Evolutionary conservation across 2,113 vertebrate genomes (phyloP), one percentile per base, ranked within the genome.

Genomic region (Petrocephalus zakoni): DNA sequence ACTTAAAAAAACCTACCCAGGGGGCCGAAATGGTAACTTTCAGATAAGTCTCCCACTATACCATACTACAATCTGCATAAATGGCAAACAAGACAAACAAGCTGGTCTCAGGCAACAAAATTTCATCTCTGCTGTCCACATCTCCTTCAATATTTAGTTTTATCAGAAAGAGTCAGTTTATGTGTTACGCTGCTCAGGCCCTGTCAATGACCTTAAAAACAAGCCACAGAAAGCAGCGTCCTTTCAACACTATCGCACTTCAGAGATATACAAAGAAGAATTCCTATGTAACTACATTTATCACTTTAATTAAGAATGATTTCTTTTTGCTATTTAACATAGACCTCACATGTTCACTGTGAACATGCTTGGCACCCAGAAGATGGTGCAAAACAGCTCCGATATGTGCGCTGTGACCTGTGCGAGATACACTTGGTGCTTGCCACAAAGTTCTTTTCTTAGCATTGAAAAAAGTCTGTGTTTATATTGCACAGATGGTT

Each of bases 401-500:
- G 7, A 84, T 55, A 52, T 17, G 13, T 87, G 75, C 52, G 68
- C 29, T 55, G 52, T 82, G 68, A 52, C 75, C 17, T 7, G 82
- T 87, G 72, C 25, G 49, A 90, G 89, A 91, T 93, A 93, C 89
- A 92, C 25, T 86, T 52, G 90, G 88, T 90, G 92, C 93, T 88
- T 91, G 92, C 91, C 91, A 75, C 89, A 87, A 91, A 91, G 89
- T 88, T 92, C 88, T 93, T 94, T 91, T 93, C 90, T 93, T 90
- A 92, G 90, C 92, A 89, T 93, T 90, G 92, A 92, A 91, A 84
- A 89, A 89, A 88, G 88, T 89, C 93, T 94, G 91, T 95, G 93
- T 96, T 96, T 95, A 95, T 93, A 93, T 91, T 94, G 93, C 52
- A 92, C 93, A 94, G 93, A 94, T 94, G 94, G 94, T 91, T 95